Evolutionary conservation across 2,113 vertebrate genomes (phyloP), one percentile per base, ranked within the genome.

Genomic region (Pelecanoides urinatrix): DNA sequence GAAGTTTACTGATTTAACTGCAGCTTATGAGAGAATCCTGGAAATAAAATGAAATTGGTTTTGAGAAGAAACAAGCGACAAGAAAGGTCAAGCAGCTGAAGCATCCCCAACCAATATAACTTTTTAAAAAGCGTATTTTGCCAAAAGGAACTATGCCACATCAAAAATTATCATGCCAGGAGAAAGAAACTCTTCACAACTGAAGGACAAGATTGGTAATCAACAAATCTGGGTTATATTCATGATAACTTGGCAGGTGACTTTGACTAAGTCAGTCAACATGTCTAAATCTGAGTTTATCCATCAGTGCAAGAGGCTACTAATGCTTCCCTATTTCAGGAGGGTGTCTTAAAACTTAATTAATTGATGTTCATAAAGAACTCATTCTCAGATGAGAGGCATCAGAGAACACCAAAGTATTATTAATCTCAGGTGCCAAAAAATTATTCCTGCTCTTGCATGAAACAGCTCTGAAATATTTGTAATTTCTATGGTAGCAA

Each of bases 351-450:
- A 89, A 95, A 92, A 87, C 92, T 95, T 97, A 92, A 96, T 96
- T 97, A 97, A 97, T 97, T 96, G 90, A 89, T 55, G 82, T 92
- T 97, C 93, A 97, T 97, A 94, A 97, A 96, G 88, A 94, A 95
- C 71, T 96, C 85, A 79, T 92, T 83, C 90, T 95, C 95, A 86
- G 86, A 83, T 68, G 65, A 94, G 78, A 93, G 81, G 42, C 87
- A 90, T 63, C 79, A 92, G 76, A 96, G 95, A 97, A 96, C 75
- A 95, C 73, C 58, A 30, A 95, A 97, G 86, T 92, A 94, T 94
- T 96, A 97, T 96, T 97, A 97, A 97, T 94, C 94, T 95, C 94
- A 97, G 88, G 90, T 94, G 85, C 80, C 96, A 93, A 93, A 96
- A 95, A 96, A 92, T 78, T 45, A 93, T 86, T 88, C 74, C 67